These are phyloP conservation scores for Ladona fulva DNA, from an alignment of 1,140 invertebrate species.

Conservation along the genomic window DNA sequence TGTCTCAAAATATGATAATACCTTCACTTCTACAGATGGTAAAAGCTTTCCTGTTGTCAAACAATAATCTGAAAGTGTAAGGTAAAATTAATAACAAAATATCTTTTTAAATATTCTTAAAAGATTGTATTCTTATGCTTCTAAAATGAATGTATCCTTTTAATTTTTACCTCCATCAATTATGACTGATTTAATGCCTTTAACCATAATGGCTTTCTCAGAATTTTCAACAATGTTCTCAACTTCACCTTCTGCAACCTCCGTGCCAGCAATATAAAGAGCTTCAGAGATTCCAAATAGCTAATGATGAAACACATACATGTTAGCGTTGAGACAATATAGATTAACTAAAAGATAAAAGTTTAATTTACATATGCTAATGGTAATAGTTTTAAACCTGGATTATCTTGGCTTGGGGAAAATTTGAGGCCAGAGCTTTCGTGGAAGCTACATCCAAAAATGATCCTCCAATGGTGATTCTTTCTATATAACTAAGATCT, in stretches of 20 bases:
- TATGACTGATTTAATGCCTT: neutral
- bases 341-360: too few relatives aligned
- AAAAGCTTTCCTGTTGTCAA: neutral
- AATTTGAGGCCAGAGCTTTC: neutral
- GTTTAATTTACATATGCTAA: too few relatives aligned
- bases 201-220: neutral
- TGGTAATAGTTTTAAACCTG: neutral
- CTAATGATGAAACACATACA: neutral
- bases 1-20: neutral
- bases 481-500: neutral
- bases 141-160: neutral
- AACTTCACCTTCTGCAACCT: neutral
- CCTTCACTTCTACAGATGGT: neutral
- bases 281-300: neutral
- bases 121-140: neutral
- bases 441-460: neutral
- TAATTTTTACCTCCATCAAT: conserved; percentile 1
- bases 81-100: neutral
- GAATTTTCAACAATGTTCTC: neutral
- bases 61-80: neutral
- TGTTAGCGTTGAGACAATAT: too few relatives aligned
- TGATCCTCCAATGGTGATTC: neutral
- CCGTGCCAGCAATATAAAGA: neutral
- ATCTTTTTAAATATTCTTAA: neutral
- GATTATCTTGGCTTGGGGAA: neutral